Evolutionary conservation across 2,113 vertebrate genomes (phyloP).

Genomic region (Neodon shergylaensis): DNA sequence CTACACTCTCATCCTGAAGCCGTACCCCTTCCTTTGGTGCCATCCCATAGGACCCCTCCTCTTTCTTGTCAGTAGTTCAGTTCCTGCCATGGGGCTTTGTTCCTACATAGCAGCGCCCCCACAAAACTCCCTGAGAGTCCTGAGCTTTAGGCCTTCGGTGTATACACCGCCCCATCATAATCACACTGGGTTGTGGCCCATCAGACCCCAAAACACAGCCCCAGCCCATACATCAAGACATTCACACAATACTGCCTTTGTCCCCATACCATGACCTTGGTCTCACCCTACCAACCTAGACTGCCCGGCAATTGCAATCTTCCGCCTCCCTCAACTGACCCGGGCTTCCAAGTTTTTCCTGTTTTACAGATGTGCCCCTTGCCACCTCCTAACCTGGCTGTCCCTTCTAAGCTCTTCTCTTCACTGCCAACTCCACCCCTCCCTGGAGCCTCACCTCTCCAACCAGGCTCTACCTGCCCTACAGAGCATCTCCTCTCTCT

Average conservation of each 20-base stretch:
- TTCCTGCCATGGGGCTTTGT: background rate
- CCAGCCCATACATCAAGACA: background rate
- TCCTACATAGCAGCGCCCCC: background rate
- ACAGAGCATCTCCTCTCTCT: background rate
- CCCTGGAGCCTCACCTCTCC: background rate
- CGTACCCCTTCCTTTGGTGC: too few relatives aligned
- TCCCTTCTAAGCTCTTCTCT: too few relatives aligned
- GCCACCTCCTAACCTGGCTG: background rate
- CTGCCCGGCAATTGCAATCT: background rate
- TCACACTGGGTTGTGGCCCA: background rate
- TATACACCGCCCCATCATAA: background rate
- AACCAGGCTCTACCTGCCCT: too few relatives aligned
- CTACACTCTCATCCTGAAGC: background rate
- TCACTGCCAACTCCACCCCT: background rate
- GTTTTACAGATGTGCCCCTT: background rate
- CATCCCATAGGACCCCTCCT: background rate
- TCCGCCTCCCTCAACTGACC: background rate
- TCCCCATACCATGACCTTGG: background rate
- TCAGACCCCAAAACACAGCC: conserved; percentile 16
- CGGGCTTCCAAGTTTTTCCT: background rate
- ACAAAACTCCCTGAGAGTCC: background rate
- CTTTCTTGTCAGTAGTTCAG: accelerated
- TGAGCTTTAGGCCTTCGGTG: background rate
- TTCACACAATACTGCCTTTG: background rate
- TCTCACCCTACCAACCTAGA: background rate